Base-by-base conservation (phyloP, 2,113 vertebrate species). In the Odocoileus hemionus region DNA sequence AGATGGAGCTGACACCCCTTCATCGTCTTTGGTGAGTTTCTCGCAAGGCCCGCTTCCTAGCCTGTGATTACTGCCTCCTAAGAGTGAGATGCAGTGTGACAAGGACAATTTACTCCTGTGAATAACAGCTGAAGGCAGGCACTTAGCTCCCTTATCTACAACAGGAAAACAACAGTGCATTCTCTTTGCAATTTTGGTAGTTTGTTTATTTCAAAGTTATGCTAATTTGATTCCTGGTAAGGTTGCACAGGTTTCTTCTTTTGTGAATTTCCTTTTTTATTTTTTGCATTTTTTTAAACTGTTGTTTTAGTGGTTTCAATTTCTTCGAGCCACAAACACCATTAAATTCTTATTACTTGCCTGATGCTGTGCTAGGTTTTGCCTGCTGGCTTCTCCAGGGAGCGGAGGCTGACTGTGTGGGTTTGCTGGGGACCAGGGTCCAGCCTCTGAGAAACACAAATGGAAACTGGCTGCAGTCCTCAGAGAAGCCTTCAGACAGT, bases 191-290 rank as follows among this genome's bases (percentile, higher is more conserved):
- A 17, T 55, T 43, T 47, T 55, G 25, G 45, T 61, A 30, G 26
- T 28, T 30, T 15, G 30, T 12, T 52, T 36, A 6, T 67, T 78
- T 94, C 28, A 45, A 67, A 57, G 47, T 80, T 45, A 54, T 25
- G 10, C 70, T 60, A 58, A 60, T 84, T 85, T 60, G 50, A 85
- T 58, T 89, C n/a, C 52, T 89, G 28, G 36, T 89, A 55, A 94
- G 16, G 5, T 47, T 30, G 23, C 45, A 33, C 19, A 33, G 4
- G 5, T 91, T 87, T n/a, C 15, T 52, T 80, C 64, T 28, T 36
- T 33, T 79, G 52, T 10, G 23, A 91, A 43, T 58, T 91, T 87
- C 55, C 54, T 67, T 91, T 88, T 91, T 57, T 33, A 43, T 30
- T 54, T 64, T 86, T 76, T 54, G 19, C 33, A 11, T 33, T 67